Evolutionary conservation across 2,113 vertebrate genomes (phyloP), one percentile per base, ranked within the genome.

Genomic region (Hypanus sabinus): DNA sequence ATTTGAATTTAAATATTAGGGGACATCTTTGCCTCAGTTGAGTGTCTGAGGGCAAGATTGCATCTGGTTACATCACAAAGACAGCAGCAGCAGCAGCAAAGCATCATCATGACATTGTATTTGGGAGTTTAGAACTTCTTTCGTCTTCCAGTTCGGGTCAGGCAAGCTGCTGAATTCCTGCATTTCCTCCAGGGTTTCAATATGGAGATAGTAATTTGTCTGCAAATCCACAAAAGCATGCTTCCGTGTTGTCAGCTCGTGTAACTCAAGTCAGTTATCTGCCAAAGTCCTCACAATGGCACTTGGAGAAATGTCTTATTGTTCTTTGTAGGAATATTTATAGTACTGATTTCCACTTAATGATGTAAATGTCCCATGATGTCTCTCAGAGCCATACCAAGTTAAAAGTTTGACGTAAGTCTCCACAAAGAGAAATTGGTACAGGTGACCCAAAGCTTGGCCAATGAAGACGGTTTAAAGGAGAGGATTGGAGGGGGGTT

Each of bases 1-100:
- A 70, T 93, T 75, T 93, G 70, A 73, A 93, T 93, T 93, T 14
- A 75, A 93, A 71, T 90, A 16, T 55, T 73, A 93, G 11, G 70
- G 70, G 38, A 6, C 30, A 73, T 93, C 70, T 93, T 33, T 38
- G 90, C 8, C 24, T 33, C 36, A 38, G 91, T 7, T 46, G 5
- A 36, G 30, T 73, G 20, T 55, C 46, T 75, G 36, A 0, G 20
- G 68, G 36, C 18, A 11, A 93, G 73, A 93, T 38, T 33, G 14
- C 27, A 22, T 11, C 91, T 24, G 11, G 91, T 46, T 93, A 93
- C 46, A 1, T 73, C 33, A 46, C 68, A 22, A 68, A 16, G 1
- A 30, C 91, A 20, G 27, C 68, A 38, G 33, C 46, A 38, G 33
- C 46, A n/a, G 33, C 46, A n/a, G n/a, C 65, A 70, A 36, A 38